Evolutionary conservation across 30 jellyfish, hydroid and myxozoan species (phyloP).

Genomic region (Catostylus mosaicus): DNA sequence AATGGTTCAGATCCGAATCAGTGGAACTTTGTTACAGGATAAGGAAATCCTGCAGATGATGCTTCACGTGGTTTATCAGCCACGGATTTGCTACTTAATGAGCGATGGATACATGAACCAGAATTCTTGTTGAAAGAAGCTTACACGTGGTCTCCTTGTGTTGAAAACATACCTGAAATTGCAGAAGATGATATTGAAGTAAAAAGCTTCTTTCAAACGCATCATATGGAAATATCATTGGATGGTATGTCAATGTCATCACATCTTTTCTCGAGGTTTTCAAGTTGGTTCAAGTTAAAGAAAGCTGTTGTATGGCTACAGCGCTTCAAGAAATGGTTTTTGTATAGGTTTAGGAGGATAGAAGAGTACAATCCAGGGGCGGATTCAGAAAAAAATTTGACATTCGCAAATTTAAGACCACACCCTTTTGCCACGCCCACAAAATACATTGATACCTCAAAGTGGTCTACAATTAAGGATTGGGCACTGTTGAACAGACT

Average conservation of each 20-base stretch:
- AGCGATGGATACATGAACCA: constrained; percentile 55
- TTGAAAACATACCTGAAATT: background rate
- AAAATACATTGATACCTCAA: no score
- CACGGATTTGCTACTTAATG: background rate
- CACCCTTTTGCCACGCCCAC: no score
- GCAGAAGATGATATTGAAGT: constrained; percentile 54
- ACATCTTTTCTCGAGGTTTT: constrained; percentile 5
- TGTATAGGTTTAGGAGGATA: constrained; percentile 3
- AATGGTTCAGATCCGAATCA: constrained; percentile 21
- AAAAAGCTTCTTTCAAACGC: constrained; percentile 10
- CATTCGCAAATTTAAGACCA: no score
- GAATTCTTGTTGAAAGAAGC: constrained; percentile 22
- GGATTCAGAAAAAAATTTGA: no score
- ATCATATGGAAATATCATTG: background rate
- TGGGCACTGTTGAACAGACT: no score
- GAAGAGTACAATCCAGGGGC: background rate
- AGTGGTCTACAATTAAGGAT: no score
- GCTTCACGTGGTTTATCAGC: constrained; percentile 60
- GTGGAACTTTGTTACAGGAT: constrained; percentile 41
- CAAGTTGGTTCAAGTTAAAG: constrained; percentile 37
- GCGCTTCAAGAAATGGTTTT: constrained; percentile 54
- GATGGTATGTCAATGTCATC: constrained; percentile 6
- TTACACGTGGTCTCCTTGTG: background rate
- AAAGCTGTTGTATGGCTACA: constrained; percentile 56
- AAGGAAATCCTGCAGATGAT: constrained; percentile 42